Conservation (phyloP, 2,797 vertebrate species). For the Ptychobarbus kaznakovi region DNA sequence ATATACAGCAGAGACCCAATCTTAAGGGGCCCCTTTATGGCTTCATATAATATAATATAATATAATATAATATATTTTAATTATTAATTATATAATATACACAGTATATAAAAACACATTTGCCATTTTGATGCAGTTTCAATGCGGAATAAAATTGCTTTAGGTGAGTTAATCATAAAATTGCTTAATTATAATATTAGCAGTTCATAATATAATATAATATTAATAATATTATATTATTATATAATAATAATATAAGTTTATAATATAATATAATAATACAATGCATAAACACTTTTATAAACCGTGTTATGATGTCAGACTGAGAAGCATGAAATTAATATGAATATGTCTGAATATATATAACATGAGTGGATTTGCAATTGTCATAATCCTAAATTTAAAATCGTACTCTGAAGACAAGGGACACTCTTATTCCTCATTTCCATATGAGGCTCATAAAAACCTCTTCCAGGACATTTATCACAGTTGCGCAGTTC, state of each 20-base stretch:
- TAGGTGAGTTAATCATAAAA: too few relatives aligned
- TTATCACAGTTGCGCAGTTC: conserved; percentile 17
- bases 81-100: too few relatives aligned
- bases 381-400: neutral
- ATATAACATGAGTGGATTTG: neutral
- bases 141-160: too few relatives aligned
- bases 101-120: too few relatives aligned
- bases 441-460: neutral
- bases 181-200: neutral
- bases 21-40: too few relatives aligned
- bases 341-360: neutral
- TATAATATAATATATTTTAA: neutral
- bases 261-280: too few relatives aligned
- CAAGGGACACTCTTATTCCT: neutral
- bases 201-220: neutral
- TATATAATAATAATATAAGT: neutral
- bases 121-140: too few relatives aligned
- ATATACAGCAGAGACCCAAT: neutral
- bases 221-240: neutral
- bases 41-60: neutral
- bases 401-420: neutral
- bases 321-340: neutral
- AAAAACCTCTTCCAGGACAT: conserved; percentile 14
- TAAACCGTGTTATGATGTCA: neutral
- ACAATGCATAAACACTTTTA: neutral